Evolutionary conservation across 2,113 vertebrate species (phyloP).

Genomic region (Chaetops frenatus): DNA sequence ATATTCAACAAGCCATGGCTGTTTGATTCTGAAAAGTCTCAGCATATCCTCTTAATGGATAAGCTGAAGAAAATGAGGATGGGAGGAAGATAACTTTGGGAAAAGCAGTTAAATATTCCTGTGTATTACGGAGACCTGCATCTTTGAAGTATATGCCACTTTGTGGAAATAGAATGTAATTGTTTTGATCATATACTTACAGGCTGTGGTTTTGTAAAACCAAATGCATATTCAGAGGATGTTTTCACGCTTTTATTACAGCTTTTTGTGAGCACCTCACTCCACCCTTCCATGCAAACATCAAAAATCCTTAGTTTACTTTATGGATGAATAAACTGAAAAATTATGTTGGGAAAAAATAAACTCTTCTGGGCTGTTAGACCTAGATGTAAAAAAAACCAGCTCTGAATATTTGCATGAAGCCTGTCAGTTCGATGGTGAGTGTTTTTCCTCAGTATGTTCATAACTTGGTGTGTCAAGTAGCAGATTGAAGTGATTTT

Average conservation of each 20-base stretch:
- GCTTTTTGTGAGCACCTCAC: not conserved
- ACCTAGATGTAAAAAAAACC: not conserved
- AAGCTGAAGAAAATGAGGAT: not conserved
- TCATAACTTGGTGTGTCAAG: not conserved
- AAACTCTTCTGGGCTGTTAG: not conserved
- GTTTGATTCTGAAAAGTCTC: not conserved
- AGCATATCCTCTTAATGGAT: not conserved
- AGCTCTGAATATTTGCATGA: not conserved
- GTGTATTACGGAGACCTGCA: not conserved
- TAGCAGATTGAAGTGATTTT: not conserved
- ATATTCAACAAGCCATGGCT: not conserved
- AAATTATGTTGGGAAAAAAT: slow-evolving; percentile 17
- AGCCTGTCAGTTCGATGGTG: not conserved
- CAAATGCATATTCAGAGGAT: not conserved
- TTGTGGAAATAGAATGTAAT: not conserved
- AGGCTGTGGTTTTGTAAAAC: not conserved
- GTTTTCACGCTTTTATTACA: not conserved
- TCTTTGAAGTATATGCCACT: not conserved
- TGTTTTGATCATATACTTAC: not conserved
- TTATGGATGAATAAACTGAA: slow-evolving; percentile 30
- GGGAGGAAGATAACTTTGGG: not conserved
- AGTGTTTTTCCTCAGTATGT: not conserved
- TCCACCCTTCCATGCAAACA: not conserved
- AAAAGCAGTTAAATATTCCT: not conserved
- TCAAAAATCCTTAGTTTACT: not conserved